Evolutionary conservation across 2,888 invertebrate species (phyloP), one percentile per base, ranked within the genome.

Genomic region (Xylocampa areola): DNA sequence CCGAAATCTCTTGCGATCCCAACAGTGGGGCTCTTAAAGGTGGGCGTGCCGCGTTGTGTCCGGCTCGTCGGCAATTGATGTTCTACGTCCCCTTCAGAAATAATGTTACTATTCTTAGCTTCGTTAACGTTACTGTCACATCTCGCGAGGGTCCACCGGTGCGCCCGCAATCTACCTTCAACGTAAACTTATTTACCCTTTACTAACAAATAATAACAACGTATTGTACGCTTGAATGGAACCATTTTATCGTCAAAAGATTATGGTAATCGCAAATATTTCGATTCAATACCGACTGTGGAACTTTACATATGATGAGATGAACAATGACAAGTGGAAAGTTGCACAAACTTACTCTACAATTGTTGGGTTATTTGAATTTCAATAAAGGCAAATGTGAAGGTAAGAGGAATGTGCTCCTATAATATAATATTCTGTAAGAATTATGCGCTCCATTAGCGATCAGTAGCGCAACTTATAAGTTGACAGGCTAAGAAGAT

Each of bases 1-100:
- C 93, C 93, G 53, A 90, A 92, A 87, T 90, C 93, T 75, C 92
- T 85, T 49, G 91, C 94, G 57, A 91, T 83, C 66, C 87, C 90
- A 68, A 92, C 84, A 17, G 87, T 85, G 27, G 91, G 85, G 70
- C 88, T 91, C 80, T 90, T 93, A 88, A 93, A 94, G 6, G 87
- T 90, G 16, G 92, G 92, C 3, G 86, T 86, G 44, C 88, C 88
- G 39, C 92, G 89, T 51, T 80, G 84, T 8, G 83, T 67, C 14
- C 91, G 86, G 32, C 86, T 87, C 37, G 88, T 77, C 13, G 86
- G 64, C 13, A 82, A 65, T 71, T 89, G 88, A 10, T 83, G 82
- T 16, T 82, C 80, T 79, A 92, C 86, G 67, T 91, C 92, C 74
- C 92, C 93, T 93, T 91, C 43, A 78, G 68, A 61, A 79, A 82